Conservation (phyloP, 2,888 invertebrate species). For the Agrilus cyanescens region DNA sequence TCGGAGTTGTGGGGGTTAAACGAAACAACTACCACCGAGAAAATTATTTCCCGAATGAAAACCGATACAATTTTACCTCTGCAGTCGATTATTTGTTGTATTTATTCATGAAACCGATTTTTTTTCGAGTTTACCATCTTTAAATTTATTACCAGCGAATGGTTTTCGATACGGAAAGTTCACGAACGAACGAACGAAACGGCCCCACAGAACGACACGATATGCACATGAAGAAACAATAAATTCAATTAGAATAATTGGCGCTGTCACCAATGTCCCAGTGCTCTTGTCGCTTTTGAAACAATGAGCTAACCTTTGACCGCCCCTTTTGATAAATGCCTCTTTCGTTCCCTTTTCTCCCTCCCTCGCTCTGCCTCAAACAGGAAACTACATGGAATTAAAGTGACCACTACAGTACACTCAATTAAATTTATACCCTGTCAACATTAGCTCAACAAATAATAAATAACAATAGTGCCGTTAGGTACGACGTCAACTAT, state of each 20-base stretch:
- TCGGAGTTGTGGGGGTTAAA: too few species aligned
- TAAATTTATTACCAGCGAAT: neutral
- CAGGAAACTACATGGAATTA: neutral
- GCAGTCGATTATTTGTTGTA: too few species aligned
- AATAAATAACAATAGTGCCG: too few species aligned
- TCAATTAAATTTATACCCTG: neutral
- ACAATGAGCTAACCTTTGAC: neutral
- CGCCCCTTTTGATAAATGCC: neutral
- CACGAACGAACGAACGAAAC: too few species aligned
- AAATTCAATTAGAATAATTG: neutral
- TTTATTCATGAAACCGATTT: too few species aligned
- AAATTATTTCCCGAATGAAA: too few species aligned
- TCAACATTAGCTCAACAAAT: neutral
- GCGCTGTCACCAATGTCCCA: neutral
- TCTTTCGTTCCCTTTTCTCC: neutral
- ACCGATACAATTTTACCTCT: too few species aligned
- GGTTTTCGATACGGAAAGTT: constrained; percentile 1
- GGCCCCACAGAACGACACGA: constrained; percentile 2
- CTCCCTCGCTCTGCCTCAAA: neutral
- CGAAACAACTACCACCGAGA: too few species aligned
- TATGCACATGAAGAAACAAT: neutral
- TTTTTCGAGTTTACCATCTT: too few species aligned
- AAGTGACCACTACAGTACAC: neutral
- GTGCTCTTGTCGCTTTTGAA: neutral
- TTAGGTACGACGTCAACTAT: too few species aligned